These are phyloP conservation scores for Myrmophylax atrothorax DNA, from an alignment of 2,113 vertebrate species.

Conservation along the genomic window DNA sequence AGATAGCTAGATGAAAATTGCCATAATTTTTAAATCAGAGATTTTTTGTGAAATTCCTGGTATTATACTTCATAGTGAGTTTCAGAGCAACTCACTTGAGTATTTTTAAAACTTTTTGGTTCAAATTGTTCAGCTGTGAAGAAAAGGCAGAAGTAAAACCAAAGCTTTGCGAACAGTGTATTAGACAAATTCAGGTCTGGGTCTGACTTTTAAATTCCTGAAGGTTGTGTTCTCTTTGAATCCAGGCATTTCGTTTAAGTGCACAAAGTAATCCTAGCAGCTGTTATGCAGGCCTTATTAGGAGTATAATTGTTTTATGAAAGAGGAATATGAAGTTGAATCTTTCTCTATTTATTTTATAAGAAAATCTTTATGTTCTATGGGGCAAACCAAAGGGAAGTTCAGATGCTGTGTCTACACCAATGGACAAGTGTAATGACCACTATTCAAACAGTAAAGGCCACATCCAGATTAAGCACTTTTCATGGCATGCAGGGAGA, in stretches of 20 bases:
- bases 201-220: neutral
- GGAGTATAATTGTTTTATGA: neutral
- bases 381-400: neutral
- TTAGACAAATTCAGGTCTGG: neutral
- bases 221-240: neutral
- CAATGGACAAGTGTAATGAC: neutral
- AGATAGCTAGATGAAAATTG: neutral
- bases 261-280: neutral
- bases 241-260: neutral
- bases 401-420: neutral
- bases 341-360: neutral
- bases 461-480: neutral
- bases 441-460: neutral
- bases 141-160: conserved; percentile 20
- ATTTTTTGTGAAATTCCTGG: neutral
- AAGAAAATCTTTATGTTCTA: neutral
- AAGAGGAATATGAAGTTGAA: neutral
- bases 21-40: neutral
- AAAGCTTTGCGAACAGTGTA: neutral
- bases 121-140: neutral
- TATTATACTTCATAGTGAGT: neutral
- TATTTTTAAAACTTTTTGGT: neutral
- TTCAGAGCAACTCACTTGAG: neutral
- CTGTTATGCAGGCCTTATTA: neutral
- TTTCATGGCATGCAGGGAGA: neutral